A percentile compares a stretch with the other conserved stretches of the same genome.
Evolutionary conservation across 2,797 vertebrate species (phyloP).

Genomic region (Propithecus deckenii): DNA sequence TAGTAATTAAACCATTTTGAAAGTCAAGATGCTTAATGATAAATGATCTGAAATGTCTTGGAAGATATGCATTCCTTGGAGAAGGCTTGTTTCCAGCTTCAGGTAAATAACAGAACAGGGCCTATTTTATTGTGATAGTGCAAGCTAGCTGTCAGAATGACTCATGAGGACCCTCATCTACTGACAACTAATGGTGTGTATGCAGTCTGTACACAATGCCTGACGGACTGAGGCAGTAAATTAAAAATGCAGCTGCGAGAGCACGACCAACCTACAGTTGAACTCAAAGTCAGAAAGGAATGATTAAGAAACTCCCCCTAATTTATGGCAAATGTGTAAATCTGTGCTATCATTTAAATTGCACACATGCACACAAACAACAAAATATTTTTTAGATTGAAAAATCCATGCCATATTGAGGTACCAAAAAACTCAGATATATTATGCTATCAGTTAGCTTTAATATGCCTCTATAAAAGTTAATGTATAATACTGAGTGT

Average conservation of each 20-base stretch:
- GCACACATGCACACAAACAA: background rate
- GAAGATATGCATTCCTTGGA: background rate
- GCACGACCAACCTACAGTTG: conserved; percentile 78
- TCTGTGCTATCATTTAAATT: background rate
- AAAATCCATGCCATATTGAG: background rate
- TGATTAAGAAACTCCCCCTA: conserved; percentile 81
- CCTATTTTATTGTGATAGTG: conserved; percentile 67
- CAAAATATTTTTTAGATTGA: conserved; percentile 35
- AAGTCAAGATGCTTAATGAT: conserved; percentile 33
- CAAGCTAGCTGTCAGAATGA: conserved; percentile 83
- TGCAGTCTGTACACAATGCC: conserved; percentile 69
- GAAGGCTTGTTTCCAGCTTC: conserved; percentile 69
- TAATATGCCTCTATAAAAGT: conserved; percentile 5
- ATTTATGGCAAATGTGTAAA: conserved; percentile 33
- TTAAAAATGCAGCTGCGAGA: conserved; percentile 88
- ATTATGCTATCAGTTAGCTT: conserved; percentile 2
- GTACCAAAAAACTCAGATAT: background rate
- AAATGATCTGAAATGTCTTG: background rate
- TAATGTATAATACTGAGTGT: background rate
- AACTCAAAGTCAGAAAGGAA: conserved; percentile 89
- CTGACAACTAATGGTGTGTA: conserved; percentile 81
- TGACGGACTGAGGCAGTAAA: conserved; percentile 86
- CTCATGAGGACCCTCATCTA: conserved; percentile 81
- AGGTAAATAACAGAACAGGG: conserved; percentile 64
- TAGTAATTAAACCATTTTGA: conserved; percentile 41